Percentiles rank a stretch among this genome's conserved stretches.
These are phyloP conservation scores for Geopemphigus sp. DNA, from an alignment of 1,140 invertebrate genomes.

Conservation along the genomic window DNA sequence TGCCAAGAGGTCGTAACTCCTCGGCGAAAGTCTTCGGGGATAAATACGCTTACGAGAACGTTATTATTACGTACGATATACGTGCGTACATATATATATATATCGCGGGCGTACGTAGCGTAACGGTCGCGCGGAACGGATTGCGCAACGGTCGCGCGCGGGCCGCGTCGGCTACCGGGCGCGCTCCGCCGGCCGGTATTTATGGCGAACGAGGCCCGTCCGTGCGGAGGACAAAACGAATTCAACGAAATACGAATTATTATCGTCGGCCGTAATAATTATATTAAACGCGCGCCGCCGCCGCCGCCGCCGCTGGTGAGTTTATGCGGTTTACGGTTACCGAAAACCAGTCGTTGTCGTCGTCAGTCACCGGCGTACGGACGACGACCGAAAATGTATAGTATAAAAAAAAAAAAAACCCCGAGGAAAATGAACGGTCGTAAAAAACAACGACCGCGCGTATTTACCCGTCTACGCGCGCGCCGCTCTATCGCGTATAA, in stretches of 20 bases:
- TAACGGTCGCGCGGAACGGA: not conserved
- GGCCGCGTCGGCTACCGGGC: not conserved
- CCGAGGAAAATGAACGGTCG: not conserved
- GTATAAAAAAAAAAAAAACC: not conserved
- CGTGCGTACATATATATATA: too few relatives aligned
- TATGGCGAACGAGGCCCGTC: not conserved
- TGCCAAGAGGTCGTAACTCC: conserved; percentile 31
- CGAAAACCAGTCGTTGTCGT: conserved; percentile 10
- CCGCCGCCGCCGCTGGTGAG: not conserved
- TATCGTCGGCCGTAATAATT: not conserved
- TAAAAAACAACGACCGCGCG: not conserved
- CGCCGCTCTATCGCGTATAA: too few relatives aligned
- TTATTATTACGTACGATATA: not conserved
- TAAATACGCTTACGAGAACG: not conserved
- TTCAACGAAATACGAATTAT: too few relatives aligned
- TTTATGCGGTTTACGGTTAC: not conserved
- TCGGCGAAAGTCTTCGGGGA: conserved; percentile 27
- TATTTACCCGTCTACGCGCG: too few relatives aligned
- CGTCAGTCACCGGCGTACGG: too few relatives aligned
- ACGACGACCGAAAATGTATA: too few relatives aligned
- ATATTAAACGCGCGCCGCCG: too few relatives aligned
- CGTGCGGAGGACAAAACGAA: too few relatives aligned
- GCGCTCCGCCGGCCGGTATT: too few relatives aligned
- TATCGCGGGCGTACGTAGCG: too few relatives aligned
- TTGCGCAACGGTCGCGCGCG: not conserved